phyloP scores from a whole-genome alignment of 1,140 invertebrate genomes.

The Drosophila suzukii region DNA sequence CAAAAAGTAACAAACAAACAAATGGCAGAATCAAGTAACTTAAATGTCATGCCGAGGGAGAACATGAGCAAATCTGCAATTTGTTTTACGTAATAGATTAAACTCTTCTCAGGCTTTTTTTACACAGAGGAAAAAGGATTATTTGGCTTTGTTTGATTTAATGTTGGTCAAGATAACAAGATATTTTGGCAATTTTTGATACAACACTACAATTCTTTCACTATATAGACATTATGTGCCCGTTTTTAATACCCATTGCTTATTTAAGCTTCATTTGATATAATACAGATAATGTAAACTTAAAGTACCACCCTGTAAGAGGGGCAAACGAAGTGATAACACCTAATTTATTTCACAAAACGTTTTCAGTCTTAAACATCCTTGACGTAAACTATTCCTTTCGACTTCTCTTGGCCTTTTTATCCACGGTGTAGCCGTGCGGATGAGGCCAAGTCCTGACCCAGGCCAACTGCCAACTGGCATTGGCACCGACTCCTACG shows the following conservation, averaged over 20 bases:
- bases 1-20: slow-evolving; percentile 40
- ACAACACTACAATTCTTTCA: too few relatives aligned
- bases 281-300: too few relatives aligned
- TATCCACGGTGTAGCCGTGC: slow-evolving; percentile 28
- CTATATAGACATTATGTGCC: too few relatives aligned
- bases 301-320: neutral
- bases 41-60: slow-evolving; percentile 71
- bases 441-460: slow-evolving; percentile 34
- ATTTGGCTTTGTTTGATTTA: neutral
- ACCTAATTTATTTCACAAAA: neutral
- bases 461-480: slow-evolving; percentile 62
- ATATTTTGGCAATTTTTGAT: too few relatives aligned
- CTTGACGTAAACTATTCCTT: slow-evolving; percentile 4
- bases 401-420: neutral
- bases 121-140: neutral
- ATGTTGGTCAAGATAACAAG: too few relatives aligned
- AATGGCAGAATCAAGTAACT: slow-evolving; percentile 62
- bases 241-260: too few relatives aligned
- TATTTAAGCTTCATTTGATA: too few relatives aligned
- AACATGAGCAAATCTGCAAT: slow-evolving; percentile 70
- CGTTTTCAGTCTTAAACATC: neutral
- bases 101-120: slow-evolving; percentile 56
- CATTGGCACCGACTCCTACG: slow-evolving; percentile 50
- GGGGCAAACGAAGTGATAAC: neutral
- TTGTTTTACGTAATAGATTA: slow-evolving; percentile 77